These are phyloP conservation scores for Agonopterix heracliana DNA, from an alignment of 2,888 invertebrate species.

Conservation along the genomic window DNA sequence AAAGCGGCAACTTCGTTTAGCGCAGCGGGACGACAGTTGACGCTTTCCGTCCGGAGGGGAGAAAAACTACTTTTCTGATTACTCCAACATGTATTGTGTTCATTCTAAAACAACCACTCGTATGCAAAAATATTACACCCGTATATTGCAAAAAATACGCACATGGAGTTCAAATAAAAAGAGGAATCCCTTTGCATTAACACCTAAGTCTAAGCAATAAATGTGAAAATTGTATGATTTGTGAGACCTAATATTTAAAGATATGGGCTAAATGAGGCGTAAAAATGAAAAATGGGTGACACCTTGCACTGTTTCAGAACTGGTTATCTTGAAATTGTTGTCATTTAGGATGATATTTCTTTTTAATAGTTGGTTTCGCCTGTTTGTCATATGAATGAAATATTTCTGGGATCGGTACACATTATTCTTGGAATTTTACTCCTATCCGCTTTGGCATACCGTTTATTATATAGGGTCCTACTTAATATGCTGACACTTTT, in stretches of 20 bases:
- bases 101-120: constrained; percentile 34
- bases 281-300: constrained; percentile 55
- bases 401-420: too few relatives aligned
- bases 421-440: too few relatives aligned
- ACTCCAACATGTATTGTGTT: constrained; percentile 1
- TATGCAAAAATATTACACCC: constrained; percentile 39
- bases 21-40: too few relatives aligned
- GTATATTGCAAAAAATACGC: constrained; percentile 40
- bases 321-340: constrained; percentile 38
- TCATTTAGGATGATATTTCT: constrained; percentile 15
- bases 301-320: constrained; percentile 50
- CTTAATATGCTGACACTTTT: too few relatives aligned
- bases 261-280: constrained; percentile 41
- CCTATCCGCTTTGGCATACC: too few relatives aligned
- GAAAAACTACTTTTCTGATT: too few relatives aligned
- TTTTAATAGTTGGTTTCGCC: constrained; percentile 3
- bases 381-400: constrained; percentile 8
- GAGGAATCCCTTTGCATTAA: not conserved
- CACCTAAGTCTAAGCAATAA: not conserved
- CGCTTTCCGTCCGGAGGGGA: too few relatives aligned
- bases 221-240: not conserved
- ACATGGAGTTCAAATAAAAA: not conserved
- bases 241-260: not conserved
- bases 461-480: too few relatives aligned
- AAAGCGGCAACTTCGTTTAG: too few relatives aligned